Evolutionary conservation across 2,888 invertebrate genomes (phyloP).

Genomic region (Agrilus cyanescens): DNA sequence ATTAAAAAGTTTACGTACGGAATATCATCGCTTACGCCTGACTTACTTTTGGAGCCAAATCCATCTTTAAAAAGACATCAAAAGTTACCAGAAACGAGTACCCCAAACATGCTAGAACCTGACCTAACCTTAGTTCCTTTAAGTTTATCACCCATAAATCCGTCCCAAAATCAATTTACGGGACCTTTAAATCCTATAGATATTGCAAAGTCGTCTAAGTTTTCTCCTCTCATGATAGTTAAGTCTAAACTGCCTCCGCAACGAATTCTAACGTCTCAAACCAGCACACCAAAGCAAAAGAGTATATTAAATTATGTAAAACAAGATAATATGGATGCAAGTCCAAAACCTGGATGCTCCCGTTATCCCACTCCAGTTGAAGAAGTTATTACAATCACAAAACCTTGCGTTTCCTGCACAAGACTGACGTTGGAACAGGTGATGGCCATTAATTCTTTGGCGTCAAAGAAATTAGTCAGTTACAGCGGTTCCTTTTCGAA

Average conservation of each 20-base stretch:
- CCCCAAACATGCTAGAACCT: constrained; percentile 3
- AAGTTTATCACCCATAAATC: constrained; percentile 8
- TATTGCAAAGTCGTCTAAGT: constrained; percentile 18
- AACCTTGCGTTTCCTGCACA: constrained; percentile 28
- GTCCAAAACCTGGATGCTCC: not conserved
- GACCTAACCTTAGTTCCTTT: not conserved
- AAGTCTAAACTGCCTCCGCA: constrained; percentile 9
- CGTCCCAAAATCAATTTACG: constrained; percentile 2
- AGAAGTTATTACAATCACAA: constrained; percentile 9
- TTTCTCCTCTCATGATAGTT: constrained; percentile 21
- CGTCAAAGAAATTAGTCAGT: constrained; percentile 25
- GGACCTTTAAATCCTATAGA: constrained; percentile 16
- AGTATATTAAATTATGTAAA: constrained; percentile 27
- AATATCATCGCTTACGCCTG: constrained; percentile 9
- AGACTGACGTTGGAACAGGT: constrained; percentile 25
- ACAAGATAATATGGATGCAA: not conserved
- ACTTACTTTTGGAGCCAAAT: constrained; percentile 2
- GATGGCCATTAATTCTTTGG: constrained; percentile 22
- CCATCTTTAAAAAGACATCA: not conserved
- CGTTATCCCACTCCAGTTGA: not conserved
- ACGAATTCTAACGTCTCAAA: constrained; percentile 13
- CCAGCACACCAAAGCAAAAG: constrained; percentile 27
- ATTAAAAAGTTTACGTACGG: not conserved
- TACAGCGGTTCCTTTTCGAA: constrained; percentile 22
- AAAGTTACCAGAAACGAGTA: constrained; percentile 4